A percentile compares a stretch with the other conserved stretches of the same genome.
phyloP scores from a whole-genome alignment of 2,113 vertebrate genomes.

The Erythrocercus mccallii region DNA sequence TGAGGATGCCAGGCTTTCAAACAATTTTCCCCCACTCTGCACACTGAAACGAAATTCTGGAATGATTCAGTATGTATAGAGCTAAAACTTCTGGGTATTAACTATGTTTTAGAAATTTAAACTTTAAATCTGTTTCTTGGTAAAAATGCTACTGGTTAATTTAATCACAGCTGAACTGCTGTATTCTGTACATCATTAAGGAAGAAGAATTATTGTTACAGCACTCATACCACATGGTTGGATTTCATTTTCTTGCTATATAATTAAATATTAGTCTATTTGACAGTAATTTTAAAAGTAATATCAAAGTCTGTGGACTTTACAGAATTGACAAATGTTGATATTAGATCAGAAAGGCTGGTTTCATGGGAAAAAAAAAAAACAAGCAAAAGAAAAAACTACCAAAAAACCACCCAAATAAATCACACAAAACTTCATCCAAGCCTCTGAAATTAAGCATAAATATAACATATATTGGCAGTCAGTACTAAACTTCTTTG shows the following conservation, averaged over 20 bases:
- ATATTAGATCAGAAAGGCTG: neutral
- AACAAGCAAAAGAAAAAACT: neutral
- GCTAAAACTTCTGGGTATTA: neutral
- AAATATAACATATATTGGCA: neutral
- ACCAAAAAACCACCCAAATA: accelerated
- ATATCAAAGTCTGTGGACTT: neutral
- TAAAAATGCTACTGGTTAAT: neutral
- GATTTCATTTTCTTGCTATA: neutral
- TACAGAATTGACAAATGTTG: neutral
- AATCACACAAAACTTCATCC: neutral
- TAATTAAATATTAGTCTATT: neutral
- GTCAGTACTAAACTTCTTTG: neutral
- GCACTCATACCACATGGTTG: neutral
- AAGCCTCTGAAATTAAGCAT: neutral
- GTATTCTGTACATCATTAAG: neutral
- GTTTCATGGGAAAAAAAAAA: neutral
- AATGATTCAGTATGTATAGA: neutral
- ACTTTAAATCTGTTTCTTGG: neutral
- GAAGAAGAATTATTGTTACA: neutral
- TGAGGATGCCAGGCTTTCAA: neutral
- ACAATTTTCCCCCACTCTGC: neutral
- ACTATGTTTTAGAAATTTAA: neutral
- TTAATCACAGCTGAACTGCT: neutral
- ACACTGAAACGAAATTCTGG: neutral
- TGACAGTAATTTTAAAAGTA: neutral